These are phyloP conservation scores for Turdus rufiventris DNA, from an alignment of 2,113 vertebrate genomes.

Conservation along the genomic window DNA sequence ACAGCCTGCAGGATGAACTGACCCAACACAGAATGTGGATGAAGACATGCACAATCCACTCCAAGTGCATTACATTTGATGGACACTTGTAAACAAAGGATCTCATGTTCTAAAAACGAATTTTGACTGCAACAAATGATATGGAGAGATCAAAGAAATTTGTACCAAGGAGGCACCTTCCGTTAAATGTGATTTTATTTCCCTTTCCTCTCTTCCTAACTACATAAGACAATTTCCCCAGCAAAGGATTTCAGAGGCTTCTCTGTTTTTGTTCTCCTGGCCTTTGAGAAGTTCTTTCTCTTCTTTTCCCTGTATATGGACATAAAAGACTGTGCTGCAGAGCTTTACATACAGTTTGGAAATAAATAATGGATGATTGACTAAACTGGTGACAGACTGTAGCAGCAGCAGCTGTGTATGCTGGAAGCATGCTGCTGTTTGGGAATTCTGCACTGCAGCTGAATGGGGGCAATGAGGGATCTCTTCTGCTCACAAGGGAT, in stretches of 20 bases:
- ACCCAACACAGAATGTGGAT: background rate
- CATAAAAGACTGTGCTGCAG: background rate
- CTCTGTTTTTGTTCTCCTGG: background rate
- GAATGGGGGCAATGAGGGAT: background rate
- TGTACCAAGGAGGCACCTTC: background rate
- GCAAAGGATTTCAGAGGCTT: background rate
- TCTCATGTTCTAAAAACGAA: background rate
- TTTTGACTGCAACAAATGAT: background rate
- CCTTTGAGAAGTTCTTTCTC: background rate
- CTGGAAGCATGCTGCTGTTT: background rate
- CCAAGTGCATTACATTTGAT: background rate
- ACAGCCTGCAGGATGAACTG: background rate
- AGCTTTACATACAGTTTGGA: slow-evolving; percentile 11
- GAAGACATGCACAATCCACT: background rate
- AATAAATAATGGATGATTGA: slow-evolving; percentile 62
- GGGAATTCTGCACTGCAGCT: slow-evolving; percentile 12
- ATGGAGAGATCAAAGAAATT: background rate
- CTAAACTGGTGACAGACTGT: slow-evolving; percentile 32
- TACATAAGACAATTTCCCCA: background rate
- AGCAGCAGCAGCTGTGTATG: slow-evolving; percentile 26
- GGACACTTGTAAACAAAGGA: background rate
- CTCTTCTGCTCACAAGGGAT: background rate
- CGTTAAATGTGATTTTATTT: background rate
- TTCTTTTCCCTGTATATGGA: background rate
- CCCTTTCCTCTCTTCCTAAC: background rate